Percentiles rank a stretch among this genome's conserved stretches.
These are phyloP conservation scores for Tachysurus vachellii DNA, from an alignment of 2,113 vertebrate species.

Conservation along the genomic window DNA sequence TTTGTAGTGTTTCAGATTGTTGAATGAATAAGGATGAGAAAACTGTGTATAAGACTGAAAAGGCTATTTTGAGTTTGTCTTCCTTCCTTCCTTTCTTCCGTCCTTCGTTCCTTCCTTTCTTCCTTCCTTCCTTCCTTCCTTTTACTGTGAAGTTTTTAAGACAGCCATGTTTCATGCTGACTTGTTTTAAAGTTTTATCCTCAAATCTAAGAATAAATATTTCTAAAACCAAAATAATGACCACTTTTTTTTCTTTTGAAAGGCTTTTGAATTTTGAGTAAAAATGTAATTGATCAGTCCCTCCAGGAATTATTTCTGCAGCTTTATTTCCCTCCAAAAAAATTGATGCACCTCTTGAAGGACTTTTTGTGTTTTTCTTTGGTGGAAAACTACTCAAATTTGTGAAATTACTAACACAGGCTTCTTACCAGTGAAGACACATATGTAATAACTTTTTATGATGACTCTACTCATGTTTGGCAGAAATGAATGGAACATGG, in stretches of 20 bases:
- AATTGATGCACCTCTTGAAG: too few species aligned
- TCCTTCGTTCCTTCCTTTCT: not conserved
- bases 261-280: not conserved
- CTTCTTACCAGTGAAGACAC: too few species aligned
- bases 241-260: not conserved
- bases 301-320: too few species aligned
- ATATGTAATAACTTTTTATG: too few species aligned
- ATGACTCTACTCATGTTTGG: too few species aligned
- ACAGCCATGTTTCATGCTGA: not conserved
- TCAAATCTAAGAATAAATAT: conserved; percentile 27
- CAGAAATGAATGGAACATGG: too few species aligned
- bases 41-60: not conserved
- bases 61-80: not conserved
- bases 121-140: not conserved
- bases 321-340: too few species aligned
- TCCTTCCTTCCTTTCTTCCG: too few species aligned
- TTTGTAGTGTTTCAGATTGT: not conserved
- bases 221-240: not conserved
- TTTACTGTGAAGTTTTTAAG: not conserved
- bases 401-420: too few species aligned
- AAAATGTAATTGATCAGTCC: not conserved
- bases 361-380: too few species aligned
- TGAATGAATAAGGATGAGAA: conserved; percentile 5
- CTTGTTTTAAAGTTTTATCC: not conserved
- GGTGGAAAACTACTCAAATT: too few species aligned